These are phyloP conservation scores for Muscicapa comitata DNA, from an alignment of 2,797 vertebrate genomes.

Conservation along the genomic window DNA sequence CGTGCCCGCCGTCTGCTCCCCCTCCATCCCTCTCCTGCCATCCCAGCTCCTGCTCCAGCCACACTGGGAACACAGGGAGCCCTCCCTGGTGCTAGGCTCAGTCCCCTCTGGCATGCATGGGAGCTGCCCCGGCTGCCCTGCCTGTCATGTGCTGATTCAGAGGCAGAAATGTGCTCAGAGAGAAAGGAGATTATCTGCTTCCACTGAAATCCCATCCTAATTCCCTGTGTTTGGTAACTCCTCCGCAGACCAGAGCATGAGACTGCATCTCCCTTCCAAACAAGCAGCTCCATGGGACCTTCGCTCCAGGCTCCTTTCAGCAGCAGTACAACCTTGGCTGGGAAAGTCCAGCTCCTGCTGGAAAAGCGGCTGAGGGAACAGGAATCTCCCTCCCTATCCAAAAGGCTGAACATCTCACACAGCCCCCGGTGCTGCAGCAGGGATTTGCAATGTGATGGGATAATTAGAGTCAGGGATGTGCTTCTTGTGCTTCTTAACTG, in stretches of 20 bases:
- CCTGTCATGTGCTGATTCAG: not conserved
- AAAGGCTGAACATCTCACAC: not conserved
- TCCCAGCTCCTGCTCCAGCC: not conserved
- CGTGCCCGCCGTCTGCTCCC: not conserved
- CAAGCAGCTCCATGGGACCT: not conserved
- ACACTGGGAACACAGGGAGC: not conserved
- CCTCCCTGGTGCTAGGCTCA: not conserved
- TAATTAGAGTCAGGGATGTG: not conserved
- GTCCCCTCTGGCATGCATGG: not conserved
- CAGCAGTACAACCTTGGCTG: not conserved
- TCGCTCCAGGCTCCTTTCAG: rapidly evolving
- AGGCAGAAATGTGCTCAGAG: not conserved
- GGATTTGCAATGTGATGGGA: not conserved
- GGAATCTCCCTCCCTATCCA: not conserved
- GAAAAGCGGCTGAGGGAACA: not conserved
- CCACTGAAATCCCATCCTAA: constrained; percentile 15
- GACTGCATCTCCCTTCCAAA: not conserved
- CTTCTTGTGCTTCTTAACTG: not conserved
- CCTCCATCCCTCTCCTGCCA: constrained; percentile 1
- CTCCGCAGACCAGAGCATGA: not conserved
- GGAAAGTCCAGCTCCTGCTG: not conserved
- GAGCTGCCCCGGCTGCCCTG: not conserved
- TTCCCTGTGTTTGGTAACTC: not conserved
- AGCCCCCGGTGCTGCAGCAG: not conserved
- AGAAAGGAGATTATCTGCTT: not conserved